These are phyloP conservation scores for Acleris sparsana DNA, from an alignment of 2,888 invertebrate genomes.

Conservation along the genomic window DNA sequence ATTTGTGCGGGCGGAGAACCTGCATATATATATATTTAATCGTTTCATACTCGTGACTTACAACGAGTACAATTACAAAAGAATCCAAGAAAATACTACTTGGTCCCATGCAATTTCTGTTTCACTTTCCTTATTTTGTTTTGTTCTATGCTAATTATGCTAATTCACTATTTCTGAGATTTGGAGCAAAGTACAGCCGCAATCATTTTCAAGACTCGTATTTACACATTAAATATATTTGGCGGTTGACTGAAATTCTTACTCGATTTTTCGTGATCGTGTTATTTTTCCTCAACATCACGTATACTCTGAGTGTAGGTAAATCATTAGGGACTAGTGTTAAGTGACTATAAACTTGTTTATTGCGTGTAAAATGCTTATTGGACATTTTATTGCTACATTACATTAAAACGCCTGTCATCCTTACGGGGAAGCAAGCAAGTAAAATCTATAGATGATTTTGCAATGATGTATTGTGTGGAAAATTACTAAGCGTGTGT, in stretches of 20 bases:
- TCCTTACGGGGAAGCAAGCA: too few species aligned
- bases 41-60: too few species aligned
- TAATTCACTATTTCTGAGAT: background rate
- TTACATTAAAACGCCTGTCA: conserved; percentile 7
- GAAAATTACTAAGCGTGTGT: background rate
- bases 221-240: background rate
- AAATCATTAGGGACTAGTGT: conserved; percentile 10
- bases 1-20: too few species aligned
- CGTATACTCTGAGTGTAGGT: background rate
- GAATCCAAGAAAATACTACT: too few species aligned
- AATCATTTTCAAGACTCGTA: background rate
- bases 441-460: background rate
- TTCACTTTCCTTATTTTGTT: too few species aligned
- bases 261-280: background rate
- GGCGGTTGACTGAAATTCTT: conserved; percentile 7
- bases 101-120: too few species aligned
- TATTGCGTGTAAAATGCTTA: conserved; percentile 9
- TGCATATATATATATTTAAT: too few species aligned
- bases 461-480: background rate
- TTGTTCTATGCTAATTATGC: background rate
- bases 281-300: background rate
- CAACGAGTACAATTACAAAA: too few species aligned
- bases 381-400: conserved; percentile 11
- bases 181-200: conserved; percentile 3
- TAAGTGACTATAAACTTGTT: conserved; percentile 8